Percentiles rank a stretch among this genome's conserved stretches.
phyloP scores from a whole-genome alignment of 2,888 invertebrate genomes.

The Harpagoxenus sublaevis region DNA sequence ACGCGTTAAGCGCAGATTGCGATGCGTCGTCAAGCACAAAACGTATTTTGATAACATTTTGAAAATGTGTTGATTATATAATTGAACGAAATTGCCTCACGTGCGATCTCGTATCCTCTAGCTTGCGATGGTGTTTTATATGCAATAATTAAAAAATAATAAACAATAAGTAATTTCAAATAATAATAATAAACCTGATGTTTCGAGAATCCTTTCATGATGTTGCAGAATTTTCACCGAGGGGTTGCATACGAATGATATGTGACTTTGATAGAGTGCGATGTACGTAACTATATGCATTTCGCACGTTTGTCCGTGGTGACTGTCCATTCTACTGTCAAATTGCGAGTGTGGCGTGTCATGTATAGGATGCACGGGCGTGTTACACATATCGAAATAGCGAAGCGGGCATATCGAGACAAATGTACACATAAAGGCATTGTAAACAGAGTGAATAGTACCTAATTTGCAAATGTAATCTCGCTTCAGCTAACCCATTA shows the following conservation, averaged over 20 bases:
- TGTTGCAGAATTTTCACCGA: neutral
- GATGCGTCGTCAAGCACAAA: neutral
- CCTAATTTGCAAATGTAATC: conserved; percentile 3
- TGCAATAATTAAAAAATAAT: neutral
- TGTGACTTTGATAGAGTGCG: neutral
- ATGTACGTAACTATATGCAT: neutral
- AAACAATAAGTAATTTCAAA: neutral
- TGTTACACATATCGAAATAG: conserved; percentile 44
- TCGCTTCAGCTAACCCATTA: neutral
- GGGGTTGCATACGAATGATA: neutral
- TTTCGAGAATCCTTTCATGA: neutral
- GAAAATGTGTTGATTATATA: neutral
- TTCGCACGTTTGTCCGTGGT: conserved; percentile 2
- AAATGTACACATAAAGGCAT: neutral
- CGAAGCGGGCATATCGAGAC: neutral
- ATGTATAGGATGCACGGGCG: conserved; percentile 51
- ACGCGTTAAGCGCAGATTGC: conserved; percentile 6
- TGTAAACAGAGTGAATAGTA: conserved; percentile 2
- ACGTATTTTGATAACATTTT: conserved; percentile 4
- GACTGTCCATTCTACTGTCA: conserved; percentile 49
- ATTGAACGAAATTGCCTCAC: neutral
- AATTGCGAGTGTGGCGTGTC: conserved; percentile 63
- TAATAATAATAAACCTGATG: neutral
- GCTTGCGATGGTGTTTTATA: neutral
- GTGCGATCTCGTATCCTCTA: neutral